A percentile compares a stretch with the other conserved stretches of the same genome.
Evolutionary conservation across 2,113 vertebrate genomes (phyloP).

Genomic region (Baryphthengus martii): DNA sequence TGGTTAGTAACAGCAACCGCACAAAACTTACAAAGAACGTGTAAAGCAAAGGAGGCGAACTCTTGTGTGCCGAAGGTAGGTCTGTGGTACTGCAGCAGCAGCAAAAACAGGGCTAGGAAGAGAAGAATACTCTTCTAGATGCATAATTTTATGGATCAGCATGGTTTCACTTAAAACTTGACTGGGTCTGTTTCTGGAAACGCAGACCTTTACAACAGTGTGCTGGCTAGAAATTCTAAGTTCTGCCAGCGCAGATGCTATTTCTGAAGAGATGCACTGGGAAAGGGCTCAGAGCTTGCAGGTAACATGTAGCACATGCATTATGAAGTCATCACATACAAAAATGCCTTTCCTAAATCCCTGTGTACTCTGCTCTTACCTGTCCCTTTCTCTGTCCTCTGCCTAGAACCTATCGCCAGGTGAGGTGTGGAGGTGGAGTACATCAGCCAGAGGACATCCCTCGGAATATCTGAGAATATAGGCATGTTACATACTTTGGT

Average conservation of each 20-base stretch:
- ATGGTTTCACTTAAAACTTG: neutral
- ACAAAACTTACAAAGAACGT: neutral
- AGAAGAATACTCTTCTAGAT: neutral
- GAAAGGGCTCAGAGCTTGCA: neutral
- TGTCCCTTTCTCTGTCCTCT: neutral
- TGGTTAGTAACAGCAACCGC: neutral
- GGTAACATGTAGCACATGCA: neutral
- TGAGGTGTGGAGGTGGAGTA: neutral
- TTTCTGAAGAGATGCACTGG: neutral
- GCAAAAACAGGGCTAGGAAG: neutral
- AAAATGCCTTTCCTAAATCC: neutral
- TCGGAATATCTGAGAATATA: neutral
- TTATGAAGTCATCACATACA: neutral
- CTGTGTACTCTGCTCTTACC: neutral
- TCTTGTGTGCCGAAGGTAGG: neutral
- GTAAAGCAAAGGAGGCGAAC: neutral
- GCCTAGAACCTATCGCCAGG: neutral
- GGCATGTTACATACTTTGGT: neutral
- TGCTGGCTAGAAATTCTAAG: neutral
- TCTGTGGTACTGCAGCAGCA: neutral
- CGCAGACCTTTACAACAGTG: neutral
- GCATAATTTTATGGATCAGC: neutral
- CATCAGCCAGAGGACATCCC: neutral
- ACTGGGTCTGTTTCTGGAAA: neutral
- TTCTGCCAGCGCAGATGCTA: neutral